Conservation (phyloP, 2,888 invertebrate species). For the Drosophila vallismaia region DNA sequence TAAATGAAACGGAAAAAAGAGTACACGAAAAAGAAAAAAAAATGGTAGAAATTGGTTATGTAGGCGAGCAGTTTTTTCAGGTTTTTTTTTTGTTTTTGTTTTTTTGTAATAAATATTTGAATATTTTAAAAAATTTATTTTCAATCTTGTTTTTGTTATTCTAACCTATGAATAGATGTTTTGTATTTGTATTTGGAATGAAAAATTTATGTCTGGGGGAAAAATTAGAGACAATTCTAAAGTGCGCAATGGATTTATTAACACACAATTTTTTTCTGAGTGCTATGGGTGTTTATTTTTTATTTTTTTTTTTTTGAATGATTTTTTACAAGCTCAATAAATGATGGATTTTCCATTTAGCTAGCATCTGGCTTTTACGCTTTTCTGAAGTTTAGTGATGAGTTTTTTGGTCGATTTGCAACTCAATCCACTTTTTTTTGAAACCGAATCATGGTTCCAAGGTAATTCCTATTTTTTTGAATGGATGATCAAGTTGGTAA, state of each 20-base stretch:
- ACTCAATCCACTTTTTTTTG: not conserved
- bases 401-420: not conserved
- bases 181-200: not conserved
- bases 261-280: not conserved
- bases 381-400: not conserved
- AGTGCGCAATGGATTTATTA: not conserved
- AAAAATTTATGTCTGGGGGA: not conserved
- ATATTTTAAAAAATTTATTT: constrained; percentile 25
- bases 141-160: constrained; percentile 5
- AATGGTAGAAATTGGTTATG: constrained; percentile 61
- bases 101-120: constrained; percentile 45
- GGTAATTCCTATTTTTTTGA: not conserved
- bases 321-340: constrained; percentile 1
- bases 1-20: constrained; percentile 72
- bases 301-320: not conserved
- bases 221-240: not conserved
- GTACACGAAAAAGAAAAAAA: constrained; percentile 75
- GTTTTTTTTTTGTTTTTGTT: not conserved
- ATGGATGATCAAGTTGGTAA: constrained; percentile 13
- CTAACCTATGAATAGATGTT: not conserved
- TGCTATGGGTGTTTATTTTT: not conserved
- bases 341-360: not conserved
- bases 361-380: not conserved
- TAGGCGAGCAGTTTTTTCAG: constrained; percentile 64
- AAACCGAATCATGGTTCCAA: not conserved